Conservation (phyloP, 2,113 vertebrate genomes). For the Gnathonemus longibarbis region DNA sequence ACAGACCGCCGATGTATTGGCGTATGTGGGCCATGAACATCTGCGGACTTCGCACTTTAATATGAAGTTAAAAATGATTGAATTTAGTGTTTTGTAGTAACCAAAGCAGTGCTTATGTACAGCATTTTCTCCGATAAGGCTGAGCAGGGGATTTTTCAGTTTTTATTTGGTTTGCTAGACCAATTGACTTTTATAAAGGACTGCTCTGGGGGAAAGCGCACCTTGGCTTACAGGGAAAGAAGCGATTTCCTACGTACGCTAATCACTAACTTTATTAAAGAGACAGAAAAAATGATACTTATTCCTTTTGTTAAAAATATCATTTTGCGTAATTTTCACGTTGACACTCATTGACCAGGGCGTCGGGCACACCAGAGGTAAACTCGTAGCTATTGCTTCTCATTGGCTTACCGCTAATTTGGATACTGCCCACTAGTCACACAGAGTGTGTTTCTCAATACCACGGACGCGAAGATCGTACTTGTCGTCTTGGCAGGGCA, state of each 20-base stretch:
- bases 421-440: not conserved
- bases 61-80: not conserved
- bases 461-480: no score
- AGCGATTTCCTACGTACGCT: not conserved
- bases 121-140: not conserved
- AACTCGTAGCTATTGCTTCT: constrained; percentile 1
- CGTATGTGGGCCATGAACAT: not conserved
- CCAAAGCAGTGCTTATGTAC: not conserved
- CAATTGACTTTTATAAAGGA: not conserved
- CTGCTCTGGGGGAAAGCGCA: not conserved
- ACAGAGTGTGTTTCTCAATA: not conserved
- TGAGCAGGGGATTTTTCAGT: not conserved
- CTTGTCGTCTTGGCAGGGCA: no score
- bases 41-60: not conserved
- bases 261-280: not conserved
- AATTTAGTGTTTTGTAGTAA: not conserved
- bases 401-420: constrained; percentile 24
- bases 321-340: constrained; percentile 36
- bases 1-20: not conserved
- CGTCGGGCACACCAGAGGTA: not conserved
- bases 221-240: not conserved
- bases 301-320: constrained; percentile 56
- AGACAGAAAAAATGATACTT: not conserved
- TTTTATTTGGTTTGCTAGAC: not conserved
- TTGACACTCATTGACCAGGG: not conserved